Percentiles rank a stretch among this genome's conserved stretches.
Conservation (phyloP, 2,113 vertebrate genomes). For the Oryzias curvinotus region DNA sequence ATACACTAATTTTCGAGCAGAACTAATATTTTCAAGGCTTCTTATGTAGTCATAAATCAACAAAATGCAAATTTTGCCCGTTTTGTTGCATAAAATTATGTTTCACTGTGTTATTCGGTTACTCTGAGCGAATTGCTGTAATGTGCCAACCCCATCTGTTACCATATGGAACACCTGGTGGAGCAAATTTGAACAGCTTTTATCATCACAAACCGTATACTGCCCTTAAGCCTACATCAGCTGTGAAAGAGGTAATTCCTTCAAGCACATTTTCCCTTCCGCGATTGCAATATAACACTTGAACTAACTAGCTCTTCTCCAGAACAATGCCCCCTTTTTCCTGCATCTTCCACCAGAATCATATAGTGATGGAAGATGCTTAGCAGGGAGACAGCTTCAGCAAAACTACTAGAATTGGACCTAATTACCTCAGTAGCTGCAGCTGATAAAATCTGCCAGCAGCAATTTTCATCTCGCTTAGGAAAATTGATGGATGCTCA, state of each 20-base stretch:
- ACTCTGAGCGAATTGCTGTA: conserved; percentile 20
- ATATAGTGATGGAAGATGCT: neutral
- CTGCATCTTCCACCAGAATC: neutral
- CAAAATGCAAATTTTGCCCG: conserved; percentile 13
- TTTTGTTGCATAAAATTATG: conserved; percentile 16
- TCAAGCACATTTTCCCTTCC: conserved; percentile 12
- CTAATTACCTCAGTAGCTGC: neutral
- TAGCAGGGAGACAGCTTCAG: neutral
- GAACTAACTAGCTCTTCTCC: neutral
- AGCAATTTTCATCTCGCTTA: neutral
- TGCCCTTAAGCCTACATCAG: conserved; percentile 9
- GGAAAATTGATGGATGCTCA: neutral
- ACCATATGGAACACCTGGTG: conserved; percentile 12
- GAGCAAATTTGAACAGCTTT: conserved; percentile 35
- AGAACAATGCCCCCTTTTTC: neutral
- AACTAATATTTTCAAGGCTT: conserved; percentile 13
- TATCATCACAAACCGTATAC: conserved; percentile 23
- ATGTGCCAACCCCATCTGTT: conserved; percentile 31
- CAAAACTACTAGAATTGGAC: neutral
- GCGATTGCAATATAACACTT: neutral
- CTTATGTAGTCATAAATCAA: conserved; percentile 28
- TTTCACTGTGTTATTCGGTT: conserved; percentile 30
- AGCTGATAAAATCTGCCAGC: conserved; percentile 11
- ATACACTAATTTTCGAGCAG: no score
- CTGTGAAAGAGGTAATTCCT: neutral